Percentiles rank a stretch among this genome's conserved stretches.
These are phyloP conservation scores for Calliopsis andreniformis DNA, from an alignment of 1,140 invertebrate genomes.

Conservation along the genomic window DNA sequence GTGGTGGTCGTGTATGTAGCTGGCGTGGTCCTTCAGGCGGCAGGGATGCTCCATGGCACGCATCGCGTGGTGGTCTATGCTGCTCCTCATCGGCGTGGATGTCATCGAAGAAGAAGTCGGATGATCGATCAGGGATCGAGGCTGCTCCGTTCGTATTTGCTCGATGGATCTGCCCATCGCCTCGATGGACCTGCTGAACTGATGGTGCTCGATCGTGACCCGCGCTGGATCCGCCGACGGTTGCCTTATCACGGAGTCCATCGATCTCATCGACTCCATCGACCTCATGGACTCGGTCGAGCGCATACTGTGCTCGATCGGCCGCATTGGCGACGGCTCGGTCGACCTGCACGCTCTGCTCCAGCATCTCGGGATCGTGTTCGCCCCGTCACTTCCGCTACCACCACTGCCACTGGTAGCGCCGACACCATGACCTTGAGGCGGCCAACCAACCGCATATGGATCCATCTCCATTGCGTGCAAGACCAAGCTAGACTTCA, in stretches of 20 bases:
- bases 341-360: slow-evolving; percentile 78
- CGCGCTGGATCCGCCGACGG: slow-evolving; percentile 60
- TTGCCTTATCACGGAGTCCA: slow-evolving; percentile 73
- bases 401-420: slow-evolving; percentile 9
- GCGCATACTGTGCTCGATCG: slow-evolving; percentile 77
- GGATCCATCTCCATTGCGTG: slow-evolving; percentile 73
- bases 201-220: slow-evolving; percentile 61
- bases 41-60: slow-evolving; percentile 77
- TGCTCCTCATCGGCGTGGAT: slow-evolving; percentile 44
- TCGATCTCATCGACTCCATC: slow-evolving; percentile 79
- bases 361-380: slow-evolving; percentile 74
- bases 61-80: slow-evolving; percentile 67
- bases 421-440: slow-evolving; percentile 70
- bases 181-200: slow-evolving; percentile 71
- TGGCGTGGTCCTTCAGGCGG: slow-evolving; percentile 74
- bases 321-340: slow-evolving; percentile 78
- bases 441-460: slow-evolving; percentile 72
- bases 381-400: slow-evolving; percentile 28
- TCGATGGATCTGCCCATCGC: slow-evolving; percentile 66
- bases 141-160: slow-evolving; percentile 71
- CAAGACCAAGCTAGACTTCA: neutral
- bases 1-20: slow-evolving; percentile 73
- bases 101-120: slow-evolving; percentile 49
- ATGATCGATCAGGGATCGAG: slow-evolving; percentile 58
- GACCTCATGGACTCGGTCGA: slow-evolving; percentile 78